These are phyloP conservation scores for Nyleta sp. DNA, from an alignment of 2,888 invertebrate species.

Conservation along the genomic window DNA sequence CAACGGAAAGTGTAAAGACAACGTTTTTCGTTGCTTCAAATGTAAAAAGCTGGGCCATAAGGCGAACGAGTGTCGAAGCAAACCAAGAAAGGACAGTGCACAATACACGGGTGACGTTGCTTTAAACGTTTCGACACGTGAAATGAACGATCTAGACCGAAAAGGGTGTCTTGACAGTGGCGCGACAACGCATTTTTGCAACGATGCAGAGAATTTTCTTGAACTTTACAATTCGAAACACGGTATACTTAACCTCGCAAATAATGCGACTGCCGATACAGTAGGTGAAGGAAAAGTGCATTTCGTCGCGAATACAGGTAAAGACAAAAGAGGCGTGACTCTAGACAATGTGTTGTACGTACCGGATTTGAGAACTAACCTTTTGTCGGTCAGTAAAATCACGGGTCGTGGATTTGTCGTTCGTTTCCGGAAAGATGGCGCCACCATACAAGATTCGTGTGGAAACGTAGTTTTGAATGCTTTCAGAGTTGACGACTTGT, in stretches of 20 bases:
- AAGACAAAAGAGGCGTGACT: neutral
- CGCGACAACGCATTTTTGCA: neutral
- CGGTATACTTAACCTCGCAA: neutral
- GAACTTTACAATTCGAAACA: neutral
- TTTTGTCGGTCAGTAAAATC: neutral
- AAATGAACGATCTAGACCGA: neutral
- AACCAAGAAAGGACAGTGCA: neutral
- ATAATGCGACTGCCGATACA: neutral
- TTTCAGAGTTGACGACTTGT: conserved; percentile 8
- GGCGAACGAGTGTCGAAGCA: neutral
- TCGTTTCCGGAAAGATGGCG: neutral
- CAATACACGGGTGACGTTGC: neutral
- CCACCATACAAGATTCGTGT: neutral
- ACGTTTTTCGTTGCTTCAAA: neutral
- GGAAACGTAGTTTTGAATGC: conserved; percentile 15
- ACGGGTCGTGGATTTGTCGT: neutral
- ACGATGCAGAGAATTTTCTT: neutral
- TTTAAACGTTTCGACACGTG: neutral
- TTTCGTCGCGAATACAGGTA: neutral
- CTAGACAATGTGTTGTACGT: neutral
- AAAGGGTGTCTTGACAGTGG: conserved; percentile 1
- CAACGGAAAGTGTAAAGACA: too few species aligned
- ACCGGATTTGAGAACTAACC: neutral
- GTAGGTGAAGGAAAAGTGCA: neutral
- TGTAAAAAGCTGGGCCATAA: neutral